Percentiles rank a stretch among this genome's conserved stretches.
Conservation (phyloP, 2,113 vertebrate species). For the Carlito syrichta region DNA sequence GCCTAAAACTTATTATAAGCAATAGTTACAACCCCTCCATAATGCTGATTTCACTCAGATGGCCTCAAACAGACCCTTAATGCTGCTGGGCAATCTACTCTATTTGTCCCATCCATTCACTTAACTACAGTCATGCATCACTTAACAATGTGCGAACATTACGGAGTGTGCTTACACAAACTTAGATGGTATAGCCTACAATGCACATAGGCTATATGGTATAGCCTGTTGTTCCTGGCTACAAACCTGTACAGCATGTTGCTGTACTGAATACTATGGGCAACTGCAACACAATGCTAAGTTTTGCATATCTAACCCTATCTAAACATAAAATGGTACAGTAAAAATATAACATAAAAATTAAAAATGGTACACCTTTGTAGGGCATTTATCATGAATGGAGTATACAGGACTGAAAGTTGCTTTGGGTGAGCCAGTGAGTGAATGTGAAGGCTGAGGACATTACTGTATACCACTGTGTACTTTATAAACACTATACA, state of each 20-base stretch:
- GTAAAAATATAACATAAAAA: background rate
- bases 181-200: background rate
- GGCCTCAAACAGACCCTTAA: background rate
- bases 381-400: background rate
- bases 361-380: background rate
- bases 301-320: background rate
- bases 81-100: background rate
- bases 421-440: background rate
- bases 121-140: background rate
- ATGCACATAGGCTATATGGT: background rate
- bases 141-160: background rate
- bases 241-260: background rate
- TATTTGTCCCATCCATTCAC: background rate
- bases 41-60: background rate
- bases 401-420: background rate
- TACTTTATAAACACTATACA: background rate
- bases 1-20: constrained; percentile 13
- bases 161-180: background rate
- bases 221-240: background rate
- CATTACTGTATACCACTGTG: background rate
- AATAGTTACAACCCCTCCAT: background rate
- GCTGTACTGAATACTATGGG: background rate
- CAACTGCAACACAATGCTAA: background rate
- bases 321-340: background rate
- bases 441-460: background rate